phyloP scores from a whole-genome alignment of 2,888 invertebrate species.

The Ophraella communa region DNA sequence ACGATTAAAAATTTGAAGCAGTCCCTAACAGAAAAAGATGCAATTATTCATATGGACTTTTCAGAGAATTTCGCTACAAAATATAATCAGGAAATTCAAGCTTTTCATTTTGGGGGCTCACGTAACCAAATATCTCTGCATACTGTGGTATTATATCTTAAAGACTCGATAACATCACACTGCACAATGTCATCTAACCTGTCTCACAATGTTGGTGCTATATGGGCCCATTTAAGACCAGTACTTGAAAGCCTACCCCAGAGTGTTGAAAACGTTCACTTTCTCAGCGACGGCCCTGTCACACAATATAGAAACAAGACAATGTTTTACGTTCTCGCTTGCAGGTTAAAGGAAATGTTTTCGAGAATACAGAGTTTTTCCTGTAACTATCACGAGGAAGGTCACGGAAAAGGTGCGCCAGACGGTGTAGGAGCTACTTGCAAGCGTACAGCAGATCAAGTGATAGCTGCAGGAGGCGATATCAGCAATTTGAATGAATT shows the following conservation, averaged over 20 bases:
- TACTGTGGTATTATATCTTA: slow-evolving; percentile 51
- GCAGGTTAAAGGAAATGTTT: slow-evolving; percentile 40
- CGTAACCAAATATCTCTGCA: slow-evolving; percentile 49
- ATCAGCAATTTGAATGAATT: slow-evolving; percentile 38
- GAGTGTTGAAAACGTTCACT: slow-evolving; percentile 30
- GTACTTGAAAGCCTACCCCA: slow-evolving; percentile 25
- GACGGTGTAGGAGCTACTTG: slow-evolving; percentile 51
- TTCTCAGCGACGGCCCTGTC: slow-evolving; percentile 22
- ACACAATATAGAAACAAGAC: slow-evolving; percentile 4
- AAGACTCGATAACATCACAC: slow-evolving; percentile 7
- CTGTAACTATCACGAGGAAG: slow-evolving; percentile 48
- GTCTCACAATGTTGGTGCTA: slow-evolving; percentile 46
- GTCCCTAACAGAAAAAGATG: slow-evolving; percentile 40
- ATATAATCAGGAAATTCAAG: slow-evolving; percentile 50
- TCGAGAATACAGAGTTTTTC: slow-evolving; percentile 41
- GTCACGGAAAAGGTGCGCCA: slow-evolving; percentile 51
- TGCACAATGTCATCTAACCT: slow-evolving; percentile 42
- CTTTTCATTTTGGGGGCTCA: slow-evolving; percentile 50
- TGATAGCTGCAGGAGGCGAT: slow-evolving; percentile 40
- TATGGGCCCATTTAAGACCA: slow-evolving; percentile 48
- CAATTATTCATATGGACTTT: slow-evolving; percentile 50
- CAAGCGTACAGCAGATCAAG: background rate
- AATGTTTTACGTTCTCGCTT: slow-evolving; percentile 35
- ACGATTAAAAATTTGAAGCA: slow-evolving; percentile 35
- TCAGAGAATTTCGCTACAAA: slow-evolving; percentile 50